Base-by-base conservation (phyloP, 2,888 invertebrate genomes). In the Scaptomyza reducta region DNA sequence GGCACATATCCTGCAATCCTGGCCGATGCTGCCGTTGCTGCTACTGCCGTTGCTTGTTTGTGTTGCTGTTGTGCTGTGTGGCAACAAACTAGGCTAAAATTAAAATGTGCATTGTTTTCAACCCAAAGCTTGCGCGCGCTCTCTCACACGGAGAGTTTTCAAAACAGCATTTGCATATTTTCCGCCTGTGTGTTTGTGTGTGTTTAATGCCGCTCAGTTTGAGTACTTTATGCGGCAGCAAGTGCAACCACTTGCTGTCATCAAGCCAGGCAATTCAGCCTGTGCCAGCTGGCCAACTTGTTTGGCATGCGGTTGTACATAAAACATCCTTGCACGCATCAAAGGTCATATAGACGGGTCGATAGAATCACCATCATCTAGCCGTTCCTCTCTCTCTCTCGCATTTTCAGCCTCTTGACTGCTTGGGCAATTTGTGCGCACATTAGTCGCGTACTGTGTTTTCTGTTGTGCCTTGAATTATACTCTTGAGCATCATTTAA, bases 401-500 rank as follows among this genome's bases (percentile, higher is more conserved):
- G 16, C 13, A 1, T n/a, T n/a, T 35, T 54, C 46, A 54, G 64
- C 42, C 53, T 41, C 53, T 67, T 35, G 54, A 53, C 65, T 62
- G 38, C 40, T 69, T 50, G 51, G 59, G 68, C 86, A 84, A 89
- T 87, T 89, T 86, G 86, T 86, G 78, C 69, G 62, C 80, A 83
- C 88, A 89, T 88, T 87, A 87, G 81, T 71, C 73, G 87, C 86
- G 72, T 78, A 64, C 75, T 66, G 61, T 62, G 67, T 83, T 70
- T 78, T 62, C 71, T 66, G 60, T 61, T 66, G 70, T 49, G 70
- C 41, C 78, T 44, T 49, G 79, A 87, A 87, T 87, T 89, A 89
- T 79, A 77, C 89, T 88, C 89, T 83, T 70, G 87, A 79, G 87
- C 88, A 78, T 88, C 87, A 79, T 89, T 87, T 79, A 77, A 78